Evolutionary conservation across 2,113 vertebrate species (phyloP).

Genomic region (Dicaeum eximium): DNA sequence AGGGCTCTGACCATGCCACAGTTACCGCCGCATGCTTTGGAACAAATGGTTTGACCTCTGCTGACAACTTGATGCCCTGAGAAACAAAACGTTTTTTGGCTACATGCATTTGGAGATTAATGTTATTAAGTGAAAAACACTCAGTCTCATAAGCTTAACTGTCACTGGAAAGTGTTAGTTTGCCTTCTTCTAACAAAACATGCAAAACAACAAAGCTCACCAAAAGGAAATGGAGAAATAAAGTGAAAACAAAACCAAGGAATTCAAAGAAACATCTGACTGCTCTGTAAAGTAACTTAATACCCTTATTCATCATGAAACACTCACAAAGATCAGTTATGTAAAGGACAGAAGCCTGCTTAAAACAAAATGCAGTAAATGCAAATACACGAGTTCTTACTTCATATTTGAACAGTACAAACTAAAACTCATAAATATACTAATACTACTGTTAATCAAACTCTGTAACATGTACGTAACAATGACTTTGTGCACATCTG

Average conservation of each 20-base stretch:
- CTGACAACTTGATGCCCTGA: slow-evolving; percentile 73
- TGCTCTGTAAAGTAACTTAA: background rate
- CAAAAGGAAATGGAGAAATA: background rate
- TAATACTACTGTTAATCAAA: background rate
- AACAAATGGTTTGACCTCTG: slow-evolving; percentile 77
- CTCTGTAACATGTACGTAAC: background rate
- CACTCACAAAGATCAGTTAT: background rate
- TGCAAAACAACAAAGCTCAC: background rate
- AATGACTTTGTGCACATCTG: rapidly evolving
- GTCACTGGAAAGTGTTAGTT: background rate
- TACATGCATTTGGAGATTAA: slow-evolving; percentile 10
- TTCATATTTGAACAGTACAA: background rate
- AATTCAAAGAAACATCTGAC: background rate
- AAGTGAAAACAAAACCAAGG: background rate
- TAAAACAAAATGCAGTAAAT: background rate
- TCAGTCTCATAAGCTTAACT: background rate
- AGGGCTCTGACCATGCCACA: slow-evolving; percentile 65
- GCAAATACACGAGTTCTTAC: rapidly evolving
- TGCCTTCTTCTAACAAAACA: background rate
- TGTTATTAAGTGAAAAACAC: background rate
- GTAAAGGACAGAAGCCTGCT: background rate
- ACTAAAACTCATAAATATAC: background rate
- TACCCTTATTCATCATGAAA: background rate
- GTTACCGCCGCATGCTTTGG: slow-evolving; percentile 62
- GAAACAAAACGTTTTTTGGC: slow-evolving; percentile 42